Conservation (phyloP, 2,888 invertebrate species). For the Matsumyia berberina region DNA sequence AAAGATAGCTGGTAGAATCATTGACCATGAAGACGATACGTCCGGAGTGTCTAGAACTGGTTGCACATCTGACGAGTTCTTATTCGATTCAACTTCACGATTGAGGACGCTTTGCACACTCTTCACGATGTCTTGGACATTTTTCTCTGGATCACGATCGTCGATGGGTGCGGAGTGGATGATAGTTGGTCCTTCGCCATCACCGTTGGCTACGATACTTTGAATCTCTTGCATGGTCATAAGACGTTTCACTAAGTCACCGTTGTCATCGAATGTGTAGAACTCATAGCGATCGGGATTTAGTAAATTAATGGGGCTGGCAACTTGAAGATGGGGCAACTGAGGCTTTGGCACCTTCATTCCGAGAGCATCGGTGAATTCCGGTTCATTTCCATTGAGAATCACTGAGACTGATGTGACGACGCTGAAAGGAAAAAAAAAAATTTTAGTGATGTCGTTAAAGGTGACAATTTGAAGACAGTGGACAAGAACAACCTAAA, state of each 20-base stretch:
- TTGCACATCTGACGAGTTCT: slow-evolving; percentile 84
- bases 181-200: slow-evolving; percentile 86
- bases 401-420: slow-evolving; percentile 88
- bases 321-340: slow-evolving; percentile 86
- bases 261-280: slow-evolving; percentile 93
- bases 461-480: too few species aligned
- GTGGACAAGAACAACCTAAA: too few species aligned
- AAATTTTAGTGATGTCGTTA: background rate
- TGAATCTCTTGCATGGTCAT: slow-evolving; percentile 95
- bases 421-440: slow-evolving; percentile 84
- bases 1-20: slow-evolving; percentile 92
- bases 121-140: slow-evolving; percentile 91
- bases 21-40: slow-evolving; percentile 91
- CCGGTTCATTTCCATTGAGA: slow-evolving; percentile 86
- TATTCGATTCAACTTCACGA: slow-evolving; percentile 88
- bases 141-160: slow-evolving; percentile 87
- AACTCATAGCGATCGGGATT: slow-evolving; percentile 94
- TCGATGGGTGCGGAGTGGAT: slow-evolving; percentile 81
- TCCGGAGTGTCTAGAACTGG: slow-evolving; percentile 89
- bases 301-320: slow-evolving; percentile 92
- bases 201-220: slow-evolving; percentile 92
- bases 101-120: slow-evolving; percentile 93
- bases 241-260: slow-evolving; percentile 91
- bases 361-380: slow-evolving; percentile 89
- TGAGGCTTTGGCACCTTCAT: slow-evolving; percentile 88